Evolutionary conservation across 2,113 vertebrate species (phyloP).

Genomic region (Esox niger): DNA sequence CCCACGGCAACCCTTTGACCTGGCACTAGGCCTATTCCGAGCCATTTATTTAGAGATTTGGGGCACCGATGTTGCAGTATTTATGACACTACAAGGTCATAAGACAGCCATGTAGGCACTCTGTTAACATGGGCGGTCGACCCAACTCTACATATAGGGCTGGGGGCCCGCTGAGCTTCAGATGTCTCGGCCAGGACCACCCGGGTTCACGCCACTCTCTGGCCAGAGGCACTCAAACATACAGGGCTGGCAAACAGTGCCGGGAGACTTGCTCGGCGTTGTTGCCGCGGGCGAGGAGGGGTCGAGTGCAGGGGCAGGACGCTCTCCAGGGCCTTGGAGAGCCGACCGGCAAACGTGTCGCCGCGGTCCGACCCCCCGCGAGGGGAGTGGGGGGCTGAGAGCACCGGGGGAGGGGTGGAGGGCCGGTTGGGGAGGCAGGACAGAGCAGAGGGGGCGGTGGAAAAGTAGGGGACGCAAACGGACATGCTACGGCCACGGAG

Average conservation of each 20-base stretch:
- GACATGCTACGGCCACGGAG: slow-evolving; percentile 96
- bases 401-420: slow-evolving; percentile 84
- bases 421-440: slow-evolving; percentile 71
- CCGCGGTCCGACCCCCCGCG: slow-evolving; percentile 77
- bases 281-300: slow-evolving; percentile 77
- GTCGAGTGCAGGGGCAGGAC: slow-evolving; percentile 91
- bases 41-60: too few species aligned
- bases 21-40: too few species aligned
- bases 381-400: slow-evolving; percentile 78
- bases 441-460: slow-evolving; percentile 70
- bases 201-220: slow-evolving; percentile 70
- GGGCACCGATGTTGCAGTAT: too few species aligned
- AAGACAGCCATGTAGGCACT: too few species aligned
- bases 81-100: too few species aligned
- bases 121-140: too few species aligned
- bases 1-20: too few species aligned
- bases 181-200: neutral
- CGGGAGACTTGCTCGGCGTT: slow-evolving; percentile 93
- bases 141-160: too few species aligned
- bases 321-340: slow-evolving; percentile 95
- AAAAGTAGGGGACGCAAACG: slow-evolving; percentile 88
- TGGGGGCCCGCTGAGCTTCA: slow-evolving; percentile 4
- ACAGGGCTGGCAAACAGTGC: slow-evolving; percentile 94
- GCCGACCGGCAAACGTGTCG: slow-evolving; percentile 92
- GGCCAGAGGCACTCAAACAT: slow-evolving; percentile 74